A percentile compares a stretch with the other conserved stretches of the same genome.
Evolutionary conservation across 2,888 invertebrate genomes (phyloP).

Genomic region (Morpho achilles): DNA sequence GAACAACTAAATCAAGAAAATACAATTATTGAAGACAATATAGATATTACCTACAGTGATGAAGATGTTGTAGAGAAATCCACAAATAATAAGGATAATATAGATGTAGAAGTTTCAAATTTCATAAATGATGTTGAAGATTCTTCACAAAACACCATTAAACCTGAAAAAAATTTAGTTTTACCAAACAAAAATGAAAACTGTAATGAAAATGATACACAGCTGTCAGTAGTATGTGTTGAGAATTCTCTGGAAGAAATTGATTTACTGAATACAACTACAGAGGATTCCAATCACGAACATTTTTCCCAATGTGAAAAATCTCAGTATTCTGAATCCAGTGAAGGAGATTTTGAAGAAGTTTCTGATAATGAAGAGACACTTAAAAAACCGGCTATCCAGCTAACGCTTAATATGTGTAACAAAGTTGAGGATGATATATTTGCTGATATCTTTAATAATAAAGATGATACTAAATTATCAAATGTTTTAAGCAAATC

Average conservation of each 20-base stretch:
- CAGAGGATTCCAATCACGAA: constrained; percentile 35
- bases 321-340: constrained; percentile 42
- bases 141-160: too few species aligned
- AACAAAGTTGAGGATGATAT: constrained; percentile 77
- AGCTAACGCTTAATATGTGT: constrained; percentile 62
- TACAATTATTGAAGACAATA: constrained; percentile 51
- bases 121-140: too few species aligned
- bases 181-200: too few species aligned
- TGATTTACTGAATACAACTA: constrained; percentile 48
- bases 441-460: constrained; percentile 84
- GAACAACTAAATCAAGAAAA: constrained; percentile 59
- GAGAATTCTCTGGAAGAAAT: constrained; percentile 45
- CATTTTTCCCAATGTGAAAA: constrained; percentile 8
- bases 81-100: constrained; percentile 25
- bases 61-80: constrained; percentile 41
- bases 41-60: constrained; percentile 43
- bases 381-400: constrained; percentile 56
- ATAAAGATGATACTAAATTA: constrained; percentile 5
- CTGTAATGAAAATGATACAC: constrained; percentile 35
- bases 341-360: constrained; percentile 76
- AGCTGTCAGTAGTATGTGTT: constrained; percentile 49
- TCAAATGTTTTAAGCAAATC: background rate
- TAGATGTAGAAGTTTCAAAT: background rate
- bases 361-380: constrained; percentile 58
- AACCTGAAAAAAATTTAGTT: too few species aligned